Conservation (phyloP, 2,888 invertebrate genomes). For the Troilus luridus region DNA sequence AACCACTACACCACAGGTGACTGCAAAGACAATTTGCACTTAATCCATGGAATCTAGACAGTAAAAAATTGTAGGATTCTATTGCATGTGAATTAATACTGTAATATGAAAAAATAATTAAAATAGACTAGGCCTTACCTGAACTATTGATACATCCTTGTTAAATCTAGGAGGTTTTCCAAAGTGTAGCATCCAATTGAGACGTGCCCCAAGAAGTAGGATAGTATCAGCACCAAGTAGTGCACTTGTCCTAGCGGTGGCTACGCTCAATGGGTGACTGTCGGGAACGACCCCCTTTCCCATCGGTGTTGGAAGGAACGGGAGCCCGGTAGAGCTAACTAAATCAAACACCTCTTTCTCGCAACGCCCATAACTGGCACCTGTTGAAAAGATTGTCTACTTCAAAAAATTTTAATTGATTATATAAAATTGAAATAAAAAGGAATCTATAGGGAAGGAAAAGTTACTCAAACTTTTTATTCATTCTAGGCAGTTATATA, state of each 20-base stretch:
- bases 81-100: neutral
- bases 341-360: conserved; percentile 81
- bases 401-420: neutral
- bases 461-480: too few relatives aligned
- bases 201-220: conserved; percentile 88
- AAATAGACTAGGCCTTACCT: conserved; percentile 71
- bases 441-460: neutral
- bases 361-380: conserved; percentile 85
- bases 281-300: conserved; percentile 75
- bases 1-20: too few relatives aligned
- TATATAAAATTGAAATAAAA: neutral
- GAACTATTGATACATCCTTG: conserved; percentile 88
- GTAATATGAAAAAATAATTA: neutral
- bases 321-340: conserved; percentile 81
- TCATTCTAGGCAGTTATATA: too few relatives aligned
- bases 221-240: conserved; percentile 91
- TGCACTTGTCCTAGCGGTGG: conserved; percentile 88
- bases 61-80: too few relatives aligned
- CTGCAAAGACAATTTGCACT: too few relatives aligned
- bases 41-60: too few relatives aligned
- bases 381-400: conserved; percentile 69
- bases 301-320: conserved; percentile 96
- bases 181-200: conserved; percentile 99
- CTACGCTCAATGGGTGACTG: conserved; percentile 76
- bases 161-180: conserved; percentile 89